Evolutionary conservation across 2,113 vertebrate species (phyloP), one percentile per base, ranked within the genome.

Genomic region (Urocynchramus pylzowi): DNA sequence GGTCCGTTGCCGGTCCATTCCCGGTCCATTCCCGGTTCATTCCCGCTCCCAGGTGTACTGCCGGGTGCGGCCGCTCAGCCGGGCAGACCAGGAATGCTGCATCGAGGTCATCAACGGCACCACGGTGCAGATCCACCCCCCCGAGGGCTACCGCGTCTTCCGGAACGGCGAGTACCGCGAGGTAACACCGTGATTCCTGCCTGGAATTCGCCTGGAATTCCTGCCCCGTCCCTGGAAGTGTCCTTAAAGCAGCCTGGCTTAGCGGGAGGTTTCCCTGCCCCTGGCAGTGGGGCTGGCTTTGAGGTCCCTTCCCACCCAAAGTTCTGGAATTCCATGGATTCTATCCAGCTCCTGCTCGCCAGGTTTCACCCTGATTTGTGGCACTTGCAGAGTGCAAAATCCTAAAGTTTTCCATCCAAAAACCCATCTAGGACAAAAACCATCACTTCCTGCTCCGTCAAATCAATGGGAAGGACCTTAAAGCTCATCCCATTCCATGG

Each of bases 141-240:
- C 99, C 9, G 99, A 99, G 67, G 99, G 99, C 1, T 98, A 98
- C 76, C 98, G 98, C 63, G 96, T 98, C 16, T 98, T 98, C 97
- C 97, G 99, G 28, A 99, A 99, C 93, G 99, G 99, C 24, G 99
- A 99, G 59, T 99, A 98, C 91, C 99, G 99, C 90, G 99, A 99
- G 99, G 99, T 99, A 4, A 37, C n/a, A n/a, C n/a, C 18, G 24
- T 11, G 1, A 60, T 60, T 27, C n/a, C 57, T 11, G 57, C 56
- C 33, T 7, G 56, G 4, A 13, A 41, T 61, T 41, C 74, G 5
- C 28, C 17, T 1, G 64, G 22, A 49, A 69, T 50, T 13, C 53
- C 27, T 17, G n/a, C n/a, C 23, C 33, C 4, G 6, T 4, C 33
- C 52, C 42, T 8, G 63, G 21, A 2, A 15, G 35, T 14, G 63